Evolutionary conservation across 2,113 vertebrate species (phyloP).

Genomic region (Halichoeres trimaculatus): DNA sequence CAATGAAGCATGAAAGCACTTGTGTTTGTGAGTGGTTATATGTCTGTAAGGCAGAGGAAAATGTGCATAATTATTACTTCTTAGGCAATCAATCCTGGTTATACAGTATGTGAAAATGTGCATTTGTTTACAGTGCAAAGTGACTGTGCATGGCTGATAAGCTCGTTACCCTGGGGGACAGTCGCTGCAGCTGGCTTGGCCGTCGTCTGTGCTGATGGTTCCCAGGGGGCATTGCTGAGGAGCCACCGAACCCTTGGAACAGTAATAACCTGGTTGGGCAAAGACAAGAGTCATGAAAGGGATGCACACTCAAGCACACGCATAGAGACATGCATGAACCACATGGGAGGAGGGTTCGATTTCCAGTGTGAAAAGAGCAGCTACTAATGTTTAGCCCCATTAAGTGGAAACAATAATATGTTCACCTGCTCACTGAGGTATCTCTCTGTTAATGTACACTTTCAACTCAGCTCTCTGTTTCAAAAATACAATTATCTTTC

Average conservation of each 20-base stretch:
- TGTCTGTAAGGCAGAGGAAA: neutral
- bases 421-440: slow-evolving; percentile 33
- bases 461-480: slow-evolving; percentile 2
- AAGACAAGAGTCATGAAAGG: slow-evolving; percentile 54
- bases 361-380: slow-evolving; percentile 55
- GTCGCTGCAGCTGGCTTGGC: slow-evolving; percentile 82
- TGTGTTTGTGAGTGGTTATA: neutral
- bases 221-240: slow-evolving; percentile 87
- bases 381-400: slow-evolving; percentile 49
- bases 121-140: slow-evolving; percentile 29
- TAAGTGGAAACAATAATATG: slow-evolving; percentile 47
- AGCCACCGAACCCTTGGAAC: slow-evolving; percentile 82
- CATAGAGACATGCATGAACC: slow-evolving; percentile 20
- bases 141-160: slow-evolving; percentile 40
- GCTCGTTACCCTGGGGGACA: slow-evolving; percentile 88
- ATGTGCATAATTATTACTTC: neutral
- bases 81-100: slow-evolving; percentile 11
- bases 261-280: slow-evolving; percentile 87
- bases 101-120: slow-evolving; percentile 1
- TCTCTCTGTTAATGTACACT: slow-evolving; percentile 19
- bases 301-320: slow-evolving; percentile 33
- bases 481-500: neutral
- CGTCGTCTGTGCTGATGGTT: slow-evolving; percentile 81
- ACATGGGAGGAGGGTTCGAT: slow-evolving; percentile 43
- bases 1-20: neutral